A percentile compares a stretch with the other conserved stretches of the same genome.
Conservation (phyloP, 2,113 vertebrate genomes). For the Fregata magnificens region DNA sequence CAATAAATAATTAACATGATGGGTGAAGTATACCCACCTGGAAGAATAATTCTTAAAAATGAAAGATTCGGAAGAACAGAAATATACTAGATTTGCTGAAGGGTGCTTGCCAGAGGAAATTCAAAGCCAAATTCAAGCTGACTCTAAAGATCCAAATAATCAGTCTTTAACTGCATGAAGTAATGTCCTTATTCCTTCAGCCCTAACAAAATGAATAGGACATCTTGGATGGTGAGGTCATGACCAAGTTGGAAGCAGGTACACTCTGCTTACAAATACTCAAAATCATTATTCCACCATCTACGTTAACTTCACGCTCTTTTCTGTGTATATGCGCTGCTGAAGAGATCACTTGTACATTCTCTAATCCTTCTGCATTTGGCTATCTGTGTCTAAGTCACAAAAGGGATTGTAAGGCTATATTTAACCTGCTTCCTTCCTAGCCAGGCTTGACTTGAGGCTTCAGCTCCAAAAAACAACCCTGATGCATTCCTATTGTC, state of each 20-base stretch:
- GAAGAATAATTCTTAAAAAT: not conserved
- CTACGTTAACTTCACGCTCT: not conserved
- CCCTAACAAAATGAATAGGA: not conserved
- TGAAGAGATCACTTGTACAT: not conserved
- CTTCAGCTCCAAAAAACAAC: not conserved
- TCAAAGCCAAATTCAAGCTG: not conserved
- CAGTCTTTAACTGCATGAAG: not conserved
- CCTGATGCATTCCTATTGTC: fast-evolving
- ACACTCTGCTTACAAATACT: not conserved
- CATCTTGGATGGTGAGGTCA: not conserved
- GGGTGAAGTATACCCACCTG: not conserved
- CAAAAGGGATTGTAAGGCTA: not conserved
- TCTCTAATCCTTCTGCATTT: not conserved
- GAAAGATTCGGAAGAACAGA: not conserved
- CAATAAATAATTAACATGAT: not conserved
- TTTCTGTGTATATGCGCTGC: not conserved
- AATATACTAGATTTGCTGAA: not conserved
- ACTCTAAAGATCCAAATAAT: not conserved
- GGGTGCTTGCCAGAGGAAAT: not conserved
- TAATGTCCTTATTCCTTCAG: not conserved
- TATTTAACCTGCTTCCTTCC: not conserved
- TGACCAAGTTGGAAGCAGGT: not conserved
- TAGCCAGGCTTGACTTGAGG: not conserved
- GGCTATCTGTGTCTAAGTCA: not conserved
- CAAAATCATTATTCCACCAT: not conserved